Percentiles rank a stretch among this genome's conserved stretches.
Evolutionary conservation across 2,113 vertebrate species (phyloP).

Genomic region (Xiphias gladius): DNA sequence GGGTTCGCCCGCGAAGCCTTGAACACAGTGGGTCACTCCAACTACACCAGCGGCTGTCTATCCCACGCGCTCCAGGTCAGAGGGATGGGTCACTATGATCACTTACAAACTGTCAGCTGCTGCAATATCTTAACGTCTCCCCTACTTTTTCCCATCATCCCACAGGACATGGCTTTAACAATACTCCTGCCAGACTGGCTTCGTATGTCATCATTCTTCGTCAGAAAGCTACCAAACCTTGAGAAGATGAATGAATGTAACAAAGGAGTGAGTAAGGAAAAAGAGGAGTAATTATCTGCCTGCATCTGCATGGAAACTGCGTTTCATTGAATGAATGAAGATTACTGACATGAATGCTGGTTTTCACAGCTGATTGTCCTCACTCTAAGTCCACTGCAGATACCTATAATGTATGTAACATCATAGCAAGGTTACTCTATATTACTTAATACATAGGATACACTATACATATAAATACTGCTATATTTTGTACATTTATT

Average conservation of each 20-base stretch:
- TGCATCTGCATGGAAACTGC: not conserved
- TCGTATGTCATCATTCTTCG: constrained; percentile 69
- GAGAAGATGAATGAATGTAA: not conserved
- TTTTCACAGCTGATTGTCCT: not conserved
- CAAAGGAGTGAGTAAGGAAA: constrained; percentile 12
- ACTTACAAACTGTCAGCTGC: not conserved
- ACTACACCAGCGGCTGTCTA: constrained; percentile 82
- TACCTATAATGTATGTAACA: not conserved
- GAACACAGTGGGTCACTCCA: constrained; percentile 85
- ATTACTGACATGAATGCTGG: not conserved
- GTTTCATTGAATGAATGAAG: not conserved
- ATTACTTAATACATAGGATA: not conserved
- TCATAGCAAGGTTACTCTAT: not conserved
- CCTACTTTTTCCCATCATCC: not conserved
- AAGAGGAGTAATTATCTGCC: constrained; percentile 41
- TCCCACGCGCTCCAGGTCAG: constrained; percentile 84
- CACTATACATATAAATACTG: not conserved
- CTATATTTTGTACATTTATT: not conserved
- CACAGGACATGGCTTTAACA: constrained; percentile 66
- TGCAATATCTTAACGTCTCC: not conserved
- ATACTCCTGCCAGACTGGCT: constrained; percentile 78
- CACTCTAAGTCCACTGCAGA: not conserved
- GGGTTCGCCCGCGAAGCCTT: constrained; percentile 80
- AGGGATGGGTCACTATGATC: not conserved
- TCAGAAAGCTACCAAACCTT: constrained; percentile 38